Base-by-base conservation (phyloP, 1,140 invertebrate species). In the Drosophila trapezifrons region DNA sequence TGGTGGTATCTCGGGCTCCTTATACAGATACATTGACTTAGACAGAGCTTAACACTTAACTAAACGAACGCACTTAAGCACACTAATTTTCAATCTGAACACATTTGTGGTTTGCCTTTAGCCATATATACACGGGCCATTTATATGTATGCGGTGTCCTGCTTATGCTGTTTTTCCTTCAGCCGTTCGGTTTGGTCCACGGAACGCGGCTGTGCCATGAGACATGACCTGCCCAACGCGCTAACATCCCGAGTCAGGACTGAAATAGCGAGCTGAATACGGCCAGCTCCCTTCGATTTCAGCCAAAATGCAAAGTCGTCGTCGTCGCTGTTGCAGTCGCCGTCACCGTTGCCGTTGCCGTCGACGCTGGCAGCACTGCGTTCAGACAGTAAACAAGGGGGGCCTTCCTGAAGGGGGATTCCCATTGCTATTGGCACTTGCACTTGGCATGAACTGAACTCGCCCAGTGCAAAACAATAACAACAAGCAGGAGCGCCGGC, bases 221-320 rank as follows among this genome's bases (percentile, higher is more conserved):
- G 91, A 91, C 91, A 92, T 92, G 91, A 92, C 91, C 91, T 92
- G 91, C 91, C 91, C 90, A 91, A 92, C 91, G 84, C 84, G 91
- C 59, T 85, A 91, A 91, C 91, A 91, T 90, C 91, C 91, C 91
- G 91, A 90, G 89, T 92, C 91, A 92, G 91, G 91, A 92, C 91
- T 92, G 81, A 91, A 91, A 65, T 75, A 40, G 63, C 65, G 47
- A 42, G 38, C 65, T 37, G 18, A 37, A 54, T n/a, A 22, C 22
- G 51, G 65, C 65, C 78, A 75, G 58, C 58, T 74, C 73, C 73
- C 69, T 71, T 76, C 83, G 52, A 73, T 79, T 65, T 65, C 57
- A 78, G 69, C 62, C 73, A 63, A 58, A 54, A 49, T 65, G 76
- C 75, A 59, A 59, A 55, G 64, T 37, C 35, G 58, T 54, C 35